phyloP scores from a whole-genome alignment of 2,888 invertebrate genomes.

The Merodon equestris region DNA sequence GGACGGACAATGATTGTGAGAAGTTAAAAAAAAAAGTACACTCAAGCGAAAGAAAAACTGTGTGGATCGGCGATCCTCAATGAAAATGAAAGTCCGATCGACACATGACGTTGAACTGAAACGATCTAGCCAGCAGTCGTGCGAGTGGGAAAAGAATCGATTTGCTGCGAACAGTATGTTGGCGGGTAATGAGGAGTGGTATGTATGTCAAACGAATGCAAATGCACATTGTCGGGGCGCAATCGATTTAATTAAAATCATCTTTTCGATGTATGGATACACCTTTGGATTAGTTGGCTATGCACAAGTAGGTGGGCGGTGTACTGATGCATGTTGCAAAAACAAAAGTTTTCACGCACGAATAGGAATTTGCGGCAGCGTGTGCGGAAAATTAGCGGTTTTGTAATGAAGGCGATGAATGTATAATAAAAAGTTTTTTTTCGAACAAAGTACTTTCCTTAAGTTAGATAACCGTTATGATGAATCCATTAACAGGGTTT shows the following conservation, averaged over 20 bases:
- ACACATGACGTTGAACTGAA: conserved; percentile 30
- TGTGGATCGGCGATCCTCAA: conserved; percentile 30
- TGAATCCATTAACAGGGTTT: too few species aligned
- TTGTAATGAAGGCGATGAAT: conserved; percentile 19
- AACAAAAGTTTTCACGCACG: conserved; percentile 38
- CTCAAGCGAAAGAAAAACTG: conserved; percentile 1
- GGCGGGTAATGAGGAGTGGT: conserved; percentile 28
- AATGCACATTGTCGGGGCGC: conserved; percentile 20
- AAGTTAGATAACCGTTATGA: conserved; percentile 21
- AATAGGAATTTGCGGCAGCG: conserved; percentile 33
- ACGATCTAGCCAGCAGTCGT: neutral
- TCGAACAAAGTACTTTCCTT: conserved; percentile 23
- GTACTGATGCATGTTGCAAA: conserved; percentile 5
- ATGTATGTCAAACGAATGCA: conserved; percentile 44
- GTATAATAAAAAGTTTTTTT: conserved; percentile 28
- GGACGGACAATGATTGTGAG: conserved; percentile 11
- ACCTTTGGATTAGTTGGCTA: too few species aligned
- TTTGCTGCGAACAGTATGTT: conserved; percentile 17
- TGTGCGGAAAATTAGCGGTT: conserved; percentile 27
- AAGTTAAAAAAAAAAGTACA: too few species aligned
- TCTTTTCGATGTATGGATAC: too few species aligned
- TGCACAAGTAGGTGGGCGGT: neutral
- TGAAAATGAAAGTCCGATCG: conserved; percentile 66
- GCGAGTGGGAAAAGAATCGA: conserved; percentile 1
- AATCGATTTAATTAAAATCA: conserved; percentile 33